Evolutionary conservation across 2,113 vertebrate species (phyloP).

Genomic region (Girardinichthys multiradiatus): DNA sequence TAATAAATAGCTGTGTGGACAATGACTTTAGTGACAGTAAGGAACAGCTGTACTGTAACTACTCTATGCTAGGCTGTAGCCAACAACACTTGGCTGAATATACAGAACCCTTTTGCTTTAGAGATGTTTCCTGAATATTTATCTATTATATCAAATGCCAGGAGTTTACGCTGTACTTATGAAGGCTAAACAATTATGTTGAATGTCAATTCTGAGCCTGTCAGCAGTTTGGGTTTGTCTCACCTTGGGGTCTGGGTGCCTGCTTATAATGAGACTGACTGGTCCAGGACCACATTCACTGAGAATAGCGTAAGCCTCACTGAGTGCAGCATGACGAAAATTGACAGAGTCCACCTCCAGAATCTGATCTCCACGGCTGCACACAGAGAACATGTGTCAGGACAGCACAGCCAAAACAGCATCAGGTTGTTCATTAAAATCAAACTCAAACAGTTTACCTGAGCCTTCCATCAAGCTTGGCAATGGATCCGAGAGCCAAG

Average conservation of each 20-base stretch:
- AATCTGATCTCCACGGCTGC: constrained; percentile 94
- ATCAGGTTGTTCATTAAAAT: background rate
- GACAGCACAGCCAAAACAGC: background rate
- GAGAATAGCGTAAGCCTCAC: constrained; percentile 92
- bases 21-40: no score
- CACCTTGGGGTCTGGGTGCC: constrained; percentile 96
- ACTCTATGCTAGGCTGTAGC: no score
- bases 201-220: background rate
- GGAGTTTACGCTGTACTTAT: background rate
- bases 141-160: no score
- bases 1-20: no score
- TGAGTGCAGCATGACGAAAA: constrained; percentile 89
- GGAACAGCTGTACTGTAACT: no score
- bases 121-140: no score
- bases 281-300: constrained; percentile 95
- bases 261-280: constrained; percentile 92
- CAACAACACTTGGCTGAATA: no score
- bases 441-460: constrained; percentile 76
- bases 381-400: background rate
- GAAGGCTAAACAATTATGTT: background rate
- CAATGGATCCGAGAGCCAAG: constrained; percentile 92
- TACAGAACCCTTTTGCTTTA: no score
- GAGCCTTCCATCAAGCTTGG: constrained; percentile 94
- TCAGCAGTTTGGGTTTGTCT: constrained; percentile 26
- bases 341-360: constrained; percentile 93